Evolutionary conservation across 2,888 invertebrate species (phyloP), one percentile per base, ranked within the genome.

Genomic region (Leucania comma): DNA sequence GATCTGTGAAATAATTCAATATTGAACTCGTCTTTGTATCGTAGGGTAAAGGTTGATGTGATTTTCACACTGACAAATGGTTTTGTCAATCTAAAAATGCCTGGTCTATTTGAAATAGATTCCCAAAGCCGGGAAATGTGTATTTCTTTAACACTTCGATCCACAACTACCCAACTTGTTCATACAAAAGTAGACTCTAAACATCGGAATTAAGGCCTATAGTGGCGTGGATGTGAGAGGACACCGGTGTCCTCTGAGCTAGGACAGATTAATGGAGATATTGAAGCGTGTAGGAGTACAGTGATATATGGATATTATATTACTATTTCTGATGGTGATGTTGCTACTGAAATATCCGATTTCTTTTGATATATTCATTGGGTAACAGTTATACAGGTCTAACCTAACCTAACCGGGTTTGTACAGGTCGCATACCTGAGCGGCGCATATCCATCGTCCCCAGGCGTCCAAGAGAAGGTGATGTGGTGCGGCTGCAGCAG

Each of bases 381-480:
- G 42, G 4, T 17, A 2, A 17, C 17, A 42, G 4, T 42, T n/a
- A n/a, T n/a, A n/a, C n/a, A n/a, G n/a, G n/a, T n/a, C n/a, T n/a
- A n/a, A n/a, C n/a, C n/a, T n/a, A n/a, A n/a, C n/a, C n/a, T n/a
- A n/a, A n/a, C n/a, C n/a, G n/a, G n/a, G n/a, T n/a, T n/a, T 38
- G 38, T 12, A 38, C 42, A 10, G 32, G n/a, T 5, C 5, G 3
- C 17, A 20, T 83, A 97, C 96, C 98, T 97, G 53, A 99, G 95
- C 0, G 99, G 99, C 6, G 99, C 99, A 90, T 98, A 99, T 24
- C 99, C 99, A 93, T 99, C 99, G 72, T 98, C 96, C 0, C 99
- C 99, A 0, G 99, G 99, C n/a, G 98, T 98, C 99, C 99, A 99
- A 74, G 97, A 98, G 91, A 99, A 99, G n/a, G 99, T 99, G 82